Percentiles rank a stretch among this genome's conserved stretches.
These are phyloP conservation scores for Raphicerus campestris DNA, from an alignment of 2,113 vertebrate genomes.

Conservation along the genomic window DNA sequence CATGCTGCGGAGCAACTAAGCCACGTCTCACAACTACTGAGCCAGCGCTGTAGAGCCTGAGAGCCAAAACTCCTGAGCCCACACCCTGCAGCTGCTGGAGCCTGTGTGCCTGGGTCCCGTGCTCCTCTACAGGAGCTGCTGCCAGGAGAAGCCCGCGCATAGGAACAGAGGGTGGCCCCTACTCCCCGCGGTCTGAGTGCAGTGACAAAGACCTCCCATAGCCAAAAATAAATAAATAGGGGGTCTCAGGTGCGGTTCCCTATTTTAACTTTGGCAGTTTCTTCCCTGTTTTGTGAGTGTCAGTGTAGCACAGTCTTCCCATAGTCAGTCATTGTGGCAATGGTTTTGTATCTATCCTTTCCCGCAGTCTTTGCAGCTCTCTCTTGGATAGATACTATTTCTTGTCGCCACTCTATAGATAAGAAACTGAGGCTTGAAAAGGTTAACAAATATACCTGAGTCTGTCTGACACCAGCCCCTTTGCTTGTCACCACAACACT, in stretches of 20 bases:
- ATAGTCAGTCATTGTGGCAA: not conserved
- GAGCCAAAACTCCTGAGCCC: not conserved
- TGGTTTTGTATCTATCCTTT: not conserved
- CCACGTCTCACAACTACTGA: not conserved
- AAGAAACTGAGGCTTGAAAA: not conserved
- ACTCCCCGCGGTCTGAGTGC: not conserved
- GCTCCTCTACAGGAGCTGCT: not conserved
- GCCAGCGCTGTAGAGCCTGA: not conserved
- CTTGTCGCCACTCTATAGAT: not conserved
- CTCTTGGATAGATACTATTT: not conserved
- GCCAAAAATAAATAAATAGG: not conserved
- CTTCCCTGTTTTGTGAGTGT: not conserved
- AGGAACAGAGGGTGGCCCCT: not conserved
- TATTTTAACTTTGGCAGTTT: not conserved
- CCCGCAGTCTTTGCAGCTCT: not conserved
- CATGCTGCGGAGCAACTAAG: not conserved
- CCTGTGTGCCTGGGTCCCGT: not conserved
- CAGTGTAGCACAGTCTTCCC: not conserved
- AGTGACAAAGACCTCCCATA: not conserved
- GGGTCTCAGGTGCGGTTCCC: not conserved
- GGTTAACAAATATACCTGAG: not conserved
- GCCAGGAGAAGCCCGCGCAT: fast-evolving
- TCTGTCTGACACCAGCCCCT: not conserved
- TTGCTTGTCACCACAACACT: not conserved
- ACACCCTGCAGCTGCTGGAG: not conserved